phyloP scores from a whole-genome alignment of 2,113 vertebrate genomes.

The Siphamia tubifer region DNA sequence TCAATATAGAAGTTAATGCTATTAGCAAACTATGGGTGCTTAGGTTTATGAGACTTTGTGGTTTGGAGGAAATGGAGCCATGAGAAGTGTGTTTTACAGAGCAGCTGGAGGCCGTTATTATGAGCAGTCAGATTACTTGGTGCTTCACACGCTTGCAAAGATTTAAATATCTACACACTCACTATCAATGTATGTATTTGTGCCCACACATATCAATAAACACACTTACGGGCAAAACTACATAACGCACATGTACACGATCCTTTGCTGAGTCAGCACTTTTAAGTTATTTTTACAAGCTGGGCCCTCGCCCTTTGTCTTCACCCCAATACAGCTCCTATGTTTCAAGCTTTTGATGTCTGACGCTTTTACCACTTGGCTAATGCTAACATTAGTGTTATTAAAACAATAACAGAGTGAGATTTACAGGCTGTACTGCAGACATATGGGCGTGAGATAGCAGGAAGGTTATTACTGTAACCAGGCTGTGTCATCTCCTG shows the following conservation, averaged over 20 bases:
- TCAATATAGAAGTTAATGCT: constrained; percentile 37
- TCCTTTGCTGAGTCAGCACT: constrained; percentile 64
- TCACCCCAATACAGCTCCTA: constrained; percentile 44
- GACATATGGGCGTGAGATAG: constrained; percentile 61
- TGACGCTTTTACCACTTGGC: constrained; percentile 56
- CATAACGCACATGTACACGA: not conserved
- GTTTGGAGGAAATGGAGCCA: constrained; percentile 65
- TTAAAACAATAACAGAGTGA: constrained; percentile 65
- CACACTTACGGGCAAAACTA: not conserved
- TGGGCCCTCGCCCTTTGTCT: constrained; percentile 44
- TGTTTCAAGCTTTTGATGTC: constrained; percentile 50
- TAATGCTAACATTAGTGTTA: constrained; percentile 60
- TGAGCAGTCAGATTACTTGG: constrained; percentile 56
- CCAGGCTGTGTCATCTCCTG: constrained; percentile 44
- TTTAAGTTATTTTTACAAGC: constrained; percentile 73
- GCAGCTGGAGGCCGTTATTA: constrained; percentile 70
- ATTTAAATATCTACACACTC: constrained; percentile 2
- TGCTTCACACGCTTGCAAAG: constrained; percentile 44
- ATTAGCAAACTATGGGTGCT: constrained; percentile 53
- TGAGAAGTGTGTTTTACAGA: constrained; percentile 56
- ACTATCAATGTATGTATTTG: constrained; percentile 21
- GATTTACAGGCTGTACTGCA: constrained; percentile 57
- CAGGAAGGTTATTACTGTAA: constrained; percentile 51
- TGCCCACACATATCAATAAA: constrained; percentile 14
- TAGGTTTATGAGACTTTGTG: constrained; percentile 71